Conservation (phyloP, 2,888 invertebrate genomes). For the Spodoptera picta region DNA sequence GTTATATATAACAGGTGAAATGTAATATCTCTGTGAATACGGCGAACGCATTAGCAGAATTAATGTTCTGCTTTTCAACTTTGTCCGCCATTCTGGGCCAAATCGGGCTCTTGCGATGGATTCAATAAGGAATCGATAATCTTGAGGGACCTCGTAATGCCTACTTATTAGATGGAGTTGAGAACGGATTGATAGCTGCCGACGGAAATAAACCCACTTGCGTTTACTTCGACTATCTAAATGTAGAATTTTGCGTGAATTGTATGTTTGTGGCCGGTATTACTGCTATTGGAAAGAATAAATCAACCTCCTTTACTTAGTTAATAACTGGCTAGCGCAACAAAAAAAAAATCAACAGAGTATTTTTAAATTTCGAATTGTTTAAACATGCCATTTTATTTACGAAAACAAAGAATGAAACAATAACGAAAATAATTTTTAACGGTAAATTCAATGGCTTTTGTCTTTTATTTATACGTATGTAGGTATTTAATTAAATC, state of each 20-base stretch:
- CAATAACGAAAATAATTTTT: no score
- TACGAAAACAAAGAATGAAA: no score
- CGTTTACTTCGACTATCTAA: background rate
- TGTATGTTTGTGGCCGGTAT: no score
- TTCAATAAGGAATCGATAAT: conserved; percentile 57
- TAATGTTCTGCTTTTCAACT: conserved; percentile 71
- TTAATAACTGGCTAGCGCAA: no score
- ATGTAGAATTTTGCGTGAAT: background rate
- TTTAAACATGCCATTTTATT: no score
- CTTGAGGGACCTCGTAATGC: conserved; percentile 41
- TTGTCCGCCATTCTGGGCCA: conserved; percentile 57
- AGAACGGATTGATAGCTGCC: conserved; percentile 19
- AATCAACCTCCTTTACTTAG: no score
- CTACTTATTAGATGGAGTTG: conserved; percentile 48
- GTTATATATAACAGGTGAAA: conserved; percentile 43
- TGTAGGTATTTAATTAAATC: no score
- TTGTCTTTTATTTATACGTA: no score
- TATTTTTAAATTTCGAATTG: no score
- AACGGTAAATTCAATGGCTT: no score
- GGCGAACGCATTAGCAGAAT: conserved; percentile 72
- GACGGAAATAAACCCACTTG: background rate
- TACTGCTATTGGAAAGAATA: no score
- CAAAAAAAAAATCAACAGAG: no score
- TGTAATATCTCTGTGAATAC: conserved; percentile 60
- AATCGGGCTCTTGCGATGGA: conserved; percentile 61